A percentile compares a stretch with the other conserved stretches of the same genome.
These are phyloP conservation scores for Spicauda simplicius DNA, from an alignment of 2,888 invertebrate genomes.

Conservation along the genomic window DNA sequence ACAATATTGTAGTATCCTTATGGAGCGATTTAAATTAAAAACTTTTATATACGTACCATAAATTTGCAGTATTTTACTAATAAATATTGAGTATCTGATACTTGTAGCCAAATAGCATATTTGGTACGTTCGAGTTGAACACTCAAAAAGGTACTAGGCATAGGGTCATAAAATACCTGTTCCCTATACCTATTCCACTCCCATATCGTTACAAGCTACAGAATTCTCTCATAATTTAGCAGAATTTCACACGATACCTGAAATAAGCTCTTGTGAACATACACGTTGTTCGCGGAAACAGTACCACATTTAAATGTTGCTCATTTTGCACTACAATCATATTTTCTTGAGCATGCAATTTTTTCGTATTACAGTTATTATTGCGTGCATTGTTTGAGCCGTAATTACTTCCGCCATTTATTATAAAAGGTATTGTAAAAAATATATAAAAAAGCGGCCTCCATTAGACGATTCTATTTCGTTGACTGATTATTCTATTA, in stretches of 20 bases:
- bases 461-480: slow-evolving; percentile 22
- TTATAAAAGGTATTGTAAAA: slow-evolving; percentile 31
- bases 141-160: too few relatives aligned
- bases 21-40: too few relatives aligned
- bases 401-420: slow-evolving; percentile 29
- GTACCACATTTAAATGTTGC: slow-evolving; percentile 7
- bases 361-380: slow-evolving; percentile 15
- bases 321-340: slow-evolving; percentile 27
- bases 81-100: too few relatives aligned
- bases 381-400: slow-evolving; percentile 28
- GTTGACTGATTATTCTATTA: slow-evolving; percentile 31
- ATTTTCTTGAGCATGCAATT: slow-evolving; percentile 16
- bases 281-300: neutral
- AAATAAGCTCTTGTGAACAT: slow-evolving; percentile 8
- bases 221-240: slow-evolving; percentile 3
- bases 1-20: too few relatives aligned
- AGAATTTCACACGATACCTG: neutral
- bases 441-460: slow-evolving; percentile 27
- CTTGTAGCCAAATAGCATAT: too few relatives aligned
- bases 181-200: too few relatives aligned
- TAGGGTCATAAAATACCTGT: too few relatives aligned
- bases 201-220: neutral
- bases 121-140: too few relatives aligned
- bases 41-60: too few relatives aligned
- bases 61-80: too few relatives aligned